Conservation (phyloP, 2,113 vertebrate genomes). For the Actenoides lindsayi region DNA sequence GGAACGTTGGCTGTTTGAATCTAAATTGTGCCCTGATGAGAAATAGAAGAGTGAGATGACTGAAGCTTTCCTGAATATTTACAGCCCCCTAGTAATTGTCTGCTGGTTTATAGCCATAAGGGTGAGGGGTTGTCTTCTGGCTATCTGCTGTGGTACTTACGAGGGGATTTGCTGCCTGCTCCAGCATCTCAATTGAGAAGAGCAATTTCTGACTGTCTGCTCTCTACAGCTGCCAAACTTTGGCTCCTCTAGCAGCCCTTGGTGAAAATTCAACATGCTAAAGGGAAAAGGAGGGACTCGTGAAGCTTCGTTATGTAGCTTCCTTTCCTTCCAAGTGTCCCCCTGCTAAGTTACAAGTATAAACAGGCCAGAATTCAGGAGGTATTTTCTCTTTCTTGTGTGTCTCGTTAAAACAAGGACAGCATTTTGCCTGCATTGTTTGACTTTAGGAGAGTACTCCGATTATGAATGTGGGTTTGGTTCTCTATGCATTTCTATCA, state of each 20-base stretch:
- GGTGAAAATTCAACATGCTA: neutral
- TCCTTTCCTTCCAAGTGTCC: neutral
- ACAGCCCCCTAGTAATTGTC: neutral
- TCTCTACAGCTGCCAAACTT: neutral
- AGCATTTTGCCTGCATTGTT: neutral
- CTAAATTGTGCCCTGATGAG: neutral
- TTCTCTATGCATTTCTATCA: neutral
- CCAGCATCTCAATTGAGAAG: neutral
- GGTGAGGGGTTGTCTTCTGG: neutral
- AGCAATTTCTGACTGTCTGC: neutral
- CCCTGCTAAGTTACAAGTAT: neutral
- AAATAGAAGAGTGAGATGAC: neutral
- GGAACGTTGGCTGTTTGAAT: neutral
- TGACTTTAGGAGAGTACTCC: neutral
- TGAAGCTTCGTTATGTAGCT: neutral
- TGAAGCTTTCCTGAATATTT: slow-evolving; percentile 37
- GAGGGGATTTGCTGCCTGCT: neutral
- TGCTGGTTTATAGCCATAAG: neutral
- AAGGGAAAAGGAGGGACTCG: neutral
- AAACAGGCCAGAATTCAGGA: neutral
- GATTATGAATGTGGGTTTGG: neutral
- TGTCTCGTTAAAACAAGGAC: neutral
- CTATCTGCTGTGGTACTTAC: neutral
- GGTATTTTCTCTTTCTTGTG: neutral
- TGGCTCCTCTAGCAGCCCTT: neutral